Evolutionary conservation across 2,888 invertebrate species (phyloP), one percentile per base, ranked within the genome.

Genomic region (Microplitis manilae): DNA sequence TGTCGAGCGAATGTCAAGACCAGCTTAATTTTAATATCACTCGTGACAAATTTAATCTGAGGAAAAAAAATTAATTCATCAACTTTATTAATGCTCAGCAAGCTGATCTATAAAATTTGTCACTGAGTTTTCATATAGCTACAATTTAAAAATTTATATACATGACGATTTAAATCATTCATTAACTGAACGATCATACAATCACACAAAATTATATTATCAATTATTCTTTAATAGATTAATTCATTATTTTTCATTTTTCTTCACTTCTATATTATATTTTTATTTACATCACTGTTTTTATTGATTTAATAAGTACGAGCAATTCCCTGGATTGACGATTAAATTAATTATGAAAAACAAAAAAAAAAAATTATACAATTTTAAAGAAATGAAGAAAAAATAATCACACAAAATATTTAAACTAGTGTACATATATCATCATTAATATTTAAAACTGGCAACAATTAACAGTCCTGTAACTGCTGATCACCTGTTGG

Each of bases 391-490:
- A 77, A 85, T 68, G 41, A 72, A 74, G 76, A 78, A 30, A 40
- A 68, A 60, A 73, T 77, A 77, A 87, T 88, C 88, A 87, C 89
- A 85, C 86, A 85, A 85, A 79, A 80, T 86, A 84, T 82, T 86
- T 82, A 86, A 86, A 83, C 86, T 84, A 87, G 62, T 62, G 84
- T 79, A 75, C 72, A 68, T 76, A 79, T 85, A 81, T 81, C n/a
- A 17, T 85, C 80, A 60, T 62, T 71, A 71, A 62, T 69, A 77
- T 73, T 84, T 87, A 87, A 89, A 89, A 89, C 89, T 90, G 89
- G 90, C 89, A 90, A 90, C 89, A 89, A 88, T 87, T 86, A 90
- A 89, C 88, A 90, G 87, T 88, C 88, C 86, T 87, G 83, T 83
- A 77, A 79, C 83, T 82, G 17, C 75, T 73, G 81, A 75, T 77